These are phyloP conservation scores for Ursus arctos DNA, from an alignment of 2,113 vertebrate genomes.

Conservation along the genomic window DNA sequence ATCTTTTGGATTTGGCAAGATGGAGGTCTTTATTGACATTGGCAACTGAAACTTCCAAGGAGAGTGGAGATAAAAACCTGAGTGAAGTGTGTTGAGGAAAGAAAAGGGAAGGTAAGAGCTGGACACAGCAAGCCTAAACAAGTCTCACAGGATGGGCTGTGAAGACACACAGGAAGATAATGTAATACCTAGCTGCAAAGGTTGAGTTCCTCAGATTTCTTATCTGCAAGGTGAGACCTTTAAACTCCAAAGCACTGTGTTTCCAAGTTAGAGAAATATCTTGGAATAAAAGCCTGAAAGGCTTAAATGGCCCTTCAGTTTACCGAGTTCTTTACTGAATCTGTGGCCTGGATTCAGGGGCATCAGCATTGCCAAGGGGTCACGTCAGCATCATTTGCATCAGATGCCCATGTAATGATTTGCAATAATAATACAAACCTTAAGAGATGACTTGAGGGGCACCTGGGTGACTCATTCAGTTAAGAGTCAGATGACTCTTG, in stretches of 20 bases:
- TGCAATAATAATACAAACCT: background rate
- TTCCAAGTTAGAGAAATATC: constrained; percentile 40
- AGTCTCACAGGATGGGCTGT: background rate
- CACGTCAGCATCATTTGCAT: constrained; percentile 39
- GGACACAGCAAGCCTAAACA: background rate
- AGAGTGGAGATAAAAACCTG: background rate
- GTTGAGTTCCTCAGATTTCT: background rate
- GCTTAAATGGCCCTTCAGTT: background rate
- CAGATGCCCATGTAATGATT: background rate
- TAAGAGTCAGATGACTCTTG: background rate
- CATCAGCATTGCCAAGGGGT: background rate
- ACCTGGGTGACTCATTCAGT: background rate
- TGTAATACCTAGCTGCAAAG: background rate
- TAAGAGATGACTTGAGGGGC: background rate
- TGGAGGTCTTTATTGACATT: background rate
- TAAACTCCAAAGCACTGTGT: background rate
- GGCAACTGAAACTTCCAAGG: background rate
- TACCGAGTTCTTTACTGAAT: background rate
- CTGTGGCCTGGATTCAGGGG: background rate
- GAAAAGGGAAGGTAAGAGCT: background rate
- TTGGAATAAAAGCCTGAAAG: background rate
- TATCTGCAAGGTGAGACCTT: background rate
- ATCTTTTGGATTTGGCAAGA: background rate
- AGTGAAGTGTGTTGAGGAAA: background rate
- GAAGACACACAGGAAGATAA: background rate